A percentile compares a stretch with the other conserved stretches of the same genome.
Conservation (phyloP, 1,140 invertebrate species). For the Achatina immaculata region DNA sequence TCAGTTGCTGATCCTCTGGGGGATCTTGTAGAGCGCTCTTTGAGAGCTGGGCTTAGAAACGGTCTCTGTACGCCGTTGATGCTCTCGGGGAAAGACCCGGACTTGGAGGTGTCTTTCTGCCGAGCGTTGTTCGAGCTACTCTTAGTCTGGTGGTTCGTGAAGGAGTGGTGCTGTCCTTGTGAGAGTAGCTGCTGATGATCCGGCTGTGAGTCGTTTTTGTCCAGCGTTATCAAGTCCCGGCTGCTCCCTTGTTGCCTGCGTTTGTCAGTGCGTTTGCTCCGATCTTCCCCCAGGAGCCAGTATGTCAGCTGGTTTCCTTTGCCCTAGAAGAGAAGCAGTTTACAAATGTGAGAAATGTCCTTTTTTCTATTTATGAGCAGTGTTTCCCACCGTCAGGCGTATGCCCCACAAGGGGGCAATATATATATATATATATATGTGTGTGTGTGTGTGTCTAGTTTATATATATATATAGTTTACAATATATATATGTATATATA, state of each 20-base stretch:
- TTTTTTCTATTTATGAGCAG: too few species aligned
- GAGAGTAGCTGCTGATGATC: neutral
- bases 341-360: too few species aligned
- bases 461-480: too few species aligned
- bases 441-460: too few species aligned
- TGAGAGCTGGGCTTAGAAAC: slow-evolving; percentile 13
- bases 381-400: too few species aligned
- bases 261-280: slow-evolving; percentile 37
- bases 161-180: neutral
- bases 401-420: too few species aligned
- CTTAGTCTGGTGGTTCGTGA: neutral
- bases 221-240: neutral
- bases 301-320: slow-evolving; percentile 67
- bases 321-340: too few species aligned
- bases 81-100: slow-evolving; percentile 32
- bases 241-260: neutral
- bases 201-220: neutral
- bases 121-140: neutral
- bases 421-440: too few species aligned
- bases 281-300: slow-evolving; percentile 65
- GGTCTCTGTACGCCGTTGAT: slow-evolving; percentile 32
- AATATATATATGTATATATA: too few species aligned
- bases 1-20: neutral
- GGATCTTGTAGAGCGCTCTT: neutral
- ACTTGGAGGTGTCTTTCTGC: neutral